Evolutionary conservation across 2,113 vertebrate species (phyloP), one percentile per base, ranked within the genome.

Genomic region (Mustela nigripes): DNA sequence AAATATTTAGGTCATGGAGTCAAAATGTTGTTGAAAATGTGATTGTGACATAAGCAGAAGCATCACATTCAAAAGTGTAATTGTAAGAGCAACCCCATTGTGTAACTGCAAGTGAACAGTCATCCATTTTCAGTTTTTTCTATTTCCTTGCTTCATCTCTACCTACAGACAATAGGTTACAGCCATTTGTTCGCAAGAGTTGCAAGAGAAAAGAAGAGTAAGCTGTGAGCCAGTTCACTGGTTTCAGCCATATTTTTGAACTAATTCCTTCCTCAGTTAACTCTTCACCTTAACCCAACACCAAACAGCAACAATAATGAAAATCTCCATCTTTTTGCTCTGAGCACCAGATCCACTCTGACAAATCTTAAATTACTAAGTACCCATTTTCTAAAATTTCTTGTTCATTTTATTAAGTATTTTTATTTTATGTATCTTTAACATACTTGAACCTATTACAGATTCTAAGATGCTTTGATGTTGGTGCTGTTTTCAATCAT

Each of bases 361-460:
- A 93, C 28, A 87, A 96, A 22, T 88, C 16, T 69, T 56, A 19
- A 94, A 93, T 33, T 39, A 8, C 33, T 94, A 95, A 87, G 14
- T 69, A 95, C 53, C 71, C 19, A 58, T 26, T 94, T 89, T 67
- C 7, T 15, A 39, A 84, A 80, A 92, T n/a, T 48, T 45, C 3
- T 31, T 85, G 36, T 82, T 93, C 24, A 80, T 36, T 91, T 90
- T 74, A 63, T 39, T 48, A 69, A 87, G 12, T 36, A 11, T 53
- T 84, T 94, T 94, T 83, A 79, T 42, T 81, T 28, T 88, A 73
- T 50, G 4, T 65, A 89, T 65, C 67, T 91, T 73, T 84, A 90
- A 74, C 10, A 87, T 39, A 45, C 5, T 39, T 62, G 33, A 82
- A 69, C 7, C 24, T 56, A 69, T 74, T 36, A 67, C 11, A 85